Evolutionary conservation across 2,888 invertebrate species (phyloP), one percentile per base, ranked within the genome.

Genomic region (Napeogenes inachia): DNA sequence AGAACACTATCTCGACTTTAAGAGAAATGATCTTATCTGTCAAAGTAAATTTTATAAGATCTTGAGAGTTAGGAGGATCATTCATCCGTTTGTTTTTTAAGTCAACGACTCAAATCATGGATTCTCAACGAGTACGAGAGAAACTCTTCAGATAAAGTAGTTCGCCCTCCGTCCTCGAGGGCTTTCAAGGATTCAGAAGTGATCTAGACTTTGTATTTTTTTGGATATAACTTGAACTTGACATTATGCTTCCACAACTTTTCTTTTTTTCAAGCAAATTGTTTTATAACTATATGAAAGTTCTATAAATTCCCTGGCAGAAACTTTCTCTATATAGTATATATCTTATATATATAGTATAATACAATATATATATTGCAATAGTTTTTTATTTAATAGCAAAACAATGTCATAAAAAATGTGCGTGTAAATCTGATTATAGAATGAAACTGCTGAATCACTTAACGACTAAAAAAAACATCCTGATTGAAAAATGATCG

Each of bases 401-500:
- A 10, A 12, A 42, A 12, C 42, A 42, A 21, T 55, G 38, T n/a
- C n/a, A n/a, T 47, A 38, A 33, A 32, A 58, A 10, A 10, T 21
- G 10, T 42, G 42, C 10, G 12, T 42, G 42, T 10, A 10, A 12
- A 12, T 42, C 42, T 12, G 42, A 42, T 10, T 42, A 10, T 10
- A n/a, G 33, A 59, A 63, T 50, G 45, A 57, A 66, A 66, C 50
- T 45, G 66, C 60, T 3, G 46, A 55, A 55, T 63, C 66, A 60
- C 50, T 60, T 60, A 59, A 66, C 66, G 61, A 63, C 61, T 63
- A 63, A 66, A 63, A 66, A 63, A 50, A 61, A 61, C 42, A 56
- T 58, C 59, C 63, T 66, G 63, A 66, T 66, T 66, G 66, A 66
- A 66, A 61, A 63, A 66, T 66, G 66, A 66, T 66, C 57, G 21